Evolutionary conservation across 2,888 invertebrate species (phyloP).

Genomic region (Nomada flava): DNA sequence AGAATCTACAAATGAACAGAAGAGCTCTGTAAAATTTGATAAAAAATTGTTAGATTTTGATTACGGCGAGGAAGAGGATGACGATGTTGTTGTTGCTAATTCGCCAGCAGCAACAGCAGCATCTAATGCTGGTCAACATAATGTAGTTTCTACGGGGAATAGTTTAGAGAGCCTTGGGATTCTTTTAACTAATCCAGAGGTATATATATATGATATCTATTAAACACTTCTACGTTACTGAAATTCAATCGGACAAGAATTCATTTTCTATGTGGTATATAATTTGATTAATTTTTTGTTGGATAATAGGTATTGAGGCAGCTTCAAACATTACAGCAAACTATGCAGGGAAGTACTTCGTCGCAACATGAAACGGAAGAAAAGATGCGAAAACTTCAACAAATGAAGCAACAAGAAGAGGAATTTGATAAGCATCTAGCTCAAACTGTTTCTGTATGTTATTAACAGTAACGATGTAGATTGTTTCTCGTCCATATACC

Average conservation of each 20-base stretch:
- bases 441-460: slow-evolving; percentile 88
- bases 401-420: slow-evolving; percentile 90
- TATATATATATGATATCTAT: slow-evolving; percentile 65
- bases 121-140: slow-evolving; percentile 75
- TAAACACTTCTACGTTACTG: slow-evolving; percentile 39
- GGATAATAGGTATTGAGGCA: slow-evolving; percentile 91
- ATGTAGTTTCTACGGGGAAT: slow-evolving; percentile 73
- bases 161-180: slow-evolving; percentile 81
- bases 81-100: slow-evolving; percentile 84
- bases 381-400: slow-evolving; percentile 88
- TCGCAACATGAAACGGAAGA: slow-evolving; percentile 88
- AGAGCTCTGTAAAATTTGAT: slow-evolving; percentile 89
- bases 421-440: slow-evolving; percentile 91
- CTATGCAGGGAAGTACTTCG: slow-evolving; percentile 78
- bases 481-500: too few species aligned
- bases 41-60: slow-evolving; percentile 95
- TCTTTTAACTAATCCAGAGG: slow-evolving; percentile 82
- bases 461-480: slow-evolving; percentile 2
- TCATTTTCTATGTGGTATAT: not conserved
- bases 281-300: not conserved
- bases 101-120: slow-evolving; percentile 82
- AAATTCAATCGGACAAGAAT: not conserved
- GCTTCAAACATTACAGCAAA: slow-evolving; percentile 91
- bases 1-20: slow-evolving; percentile 82
- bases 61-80: slow-evolving; percentile 96